A percentile compares a stretch with the other conserved stretches of the same genome.
Conservation (phyloP, 2,113 vertebrate genomes). For the Oplegnathus fasciatus region DNA sequence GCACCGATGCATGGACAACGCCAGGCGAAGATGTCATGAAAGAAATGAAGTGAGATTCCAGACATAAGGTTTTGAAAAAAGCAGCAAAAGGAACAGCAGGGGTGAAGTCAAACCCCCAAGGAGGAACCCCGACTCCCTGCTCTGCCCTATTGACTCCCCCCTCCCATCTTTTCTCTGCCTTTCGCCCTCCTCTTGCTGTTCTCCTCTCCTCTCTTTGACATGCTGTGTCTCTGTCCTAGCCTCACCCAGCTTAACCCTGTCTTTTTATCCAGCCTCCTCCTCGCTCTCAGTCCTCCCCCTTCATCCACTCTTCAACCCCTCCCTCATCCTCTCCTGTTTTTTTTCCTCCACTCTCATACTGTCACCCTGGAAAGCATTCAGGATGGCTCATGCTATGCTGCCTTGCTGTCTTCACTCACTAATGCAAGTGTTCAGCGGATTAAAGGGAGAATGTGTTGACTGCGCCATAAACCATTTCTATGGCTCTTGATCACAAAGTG, state of each 20-base stretch:
- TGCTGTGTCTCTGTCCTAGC: constrained; percentile 48
- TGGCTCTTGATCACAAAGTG: constrained; percentile 68
- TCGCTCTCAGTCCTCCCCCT: constrained; percentile 23
- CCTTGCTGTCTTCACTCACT: constrained; percentile 51
- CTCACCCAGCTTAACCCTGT: constrained; percentile 62
- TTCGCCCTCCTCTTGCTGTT: constrained; percentile 17
- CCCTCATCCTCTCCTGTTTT: constrained; percentile 53
- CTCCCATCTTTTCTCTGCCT: constrained; percentile 11
- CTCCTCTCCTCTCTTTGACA: constrained; percentile 62
- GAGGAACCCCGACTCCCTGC: constrained; percentile 61
- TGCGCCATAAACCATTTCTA: constrained; percentile 68
- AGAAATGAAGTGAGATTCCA: constrained; percentile 72
- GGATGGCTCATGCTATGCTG: constrained; percentile 58
- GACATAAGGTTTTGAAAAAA: constrained; percentile 49
- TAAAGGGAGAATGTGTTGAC: constrained; percentile 68
- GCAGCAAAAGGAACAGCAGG: constrained; percentile 42
- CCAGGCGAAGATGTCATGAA: constrained; percentile 66
- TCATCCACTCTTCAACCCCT: constrained; percentile 50
- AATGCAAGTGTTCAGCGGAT: constrained; percentile 70
- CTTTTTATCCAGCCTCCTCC: constrained; percentile 27
- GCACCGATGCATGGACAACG: constrained; percentile 70
- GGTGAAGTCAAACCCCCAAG: constrained; percentile 56
- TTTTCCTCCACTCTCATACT: constrained; percentile 11
- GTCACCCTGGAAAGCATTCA: constrained; percentile 66
- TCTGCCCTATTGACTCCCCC: constrained; percentile 44